Evolutionary conservation across 2,888 invertebrate genomes (phyloP).

Genomic region (Halictus quadricinctus): DNA sequence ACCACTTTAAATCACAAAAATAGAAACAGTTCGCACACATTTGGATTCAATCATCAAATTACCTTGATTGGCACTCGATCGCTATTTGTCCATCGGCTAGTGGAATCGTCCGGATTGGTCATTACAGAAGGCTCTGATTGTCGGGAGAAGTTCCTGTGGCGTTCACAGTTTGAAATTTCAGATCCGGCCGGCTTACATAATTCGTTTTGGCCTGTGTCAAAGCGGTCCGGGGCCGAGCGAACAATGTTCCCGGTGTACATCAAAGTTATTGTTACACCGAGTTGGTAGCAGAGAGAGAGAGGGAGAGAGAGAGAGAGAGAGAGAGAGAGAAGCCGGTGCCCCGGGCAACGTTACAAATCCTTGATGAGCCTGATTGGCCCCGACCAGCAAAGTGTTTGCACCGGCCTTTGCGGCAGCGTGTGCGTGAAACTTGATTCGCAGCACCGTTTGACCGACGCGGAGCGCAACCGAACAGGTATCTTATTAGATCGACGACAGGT

Average conservation of each 20-base stretch:
- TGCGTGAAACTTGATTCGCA: constrained; percentile 39
- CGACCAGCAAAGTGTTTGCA: constrained; percentile 26
- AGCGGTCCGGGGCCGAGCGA: not conserved
- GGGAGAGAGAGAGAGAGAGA: too few species aligned
- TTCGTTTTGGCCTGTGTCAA: constrained; percentile 10
- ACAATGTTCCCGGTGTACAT: not conserved
- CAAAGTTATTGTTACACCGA: constrained; percentile 12
- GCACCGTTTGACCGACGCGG: constrained; percentile 27
- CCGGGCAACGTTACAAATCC: constrained; percentile 5
- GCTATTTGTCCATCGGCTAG: not conserved
- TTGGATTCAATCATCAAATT: not conserved
- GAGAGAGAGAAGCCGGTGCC: too few species aligned
- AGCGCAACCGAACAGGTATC: constrained; percentile 29
- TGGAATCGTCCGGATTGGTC: not conserved
- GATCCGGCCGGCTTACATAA: not conserved
- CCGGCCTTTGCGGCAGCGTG: constrained; percentile 36
- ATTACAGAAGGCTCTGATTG: not conserved
- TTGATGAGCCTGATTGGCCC: constrained; percentile 33
- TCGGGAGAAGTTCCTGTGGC: not conserved
- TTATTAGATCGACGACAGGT: constrained; percentile 34
- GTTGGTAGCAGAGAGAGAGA: not conserved
- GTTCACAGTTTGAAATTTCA: constrained; percentile 1
- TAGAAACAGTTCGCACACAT: not conserved
- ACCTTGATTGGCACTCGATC: not conserved
- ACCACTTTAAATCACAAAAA: not conserved